These are phyloP conservation scores for Drosophila formosana DNA, from an alignment of 2,888 invertebrate genomes.

Conservation along the genomic window DNA sequence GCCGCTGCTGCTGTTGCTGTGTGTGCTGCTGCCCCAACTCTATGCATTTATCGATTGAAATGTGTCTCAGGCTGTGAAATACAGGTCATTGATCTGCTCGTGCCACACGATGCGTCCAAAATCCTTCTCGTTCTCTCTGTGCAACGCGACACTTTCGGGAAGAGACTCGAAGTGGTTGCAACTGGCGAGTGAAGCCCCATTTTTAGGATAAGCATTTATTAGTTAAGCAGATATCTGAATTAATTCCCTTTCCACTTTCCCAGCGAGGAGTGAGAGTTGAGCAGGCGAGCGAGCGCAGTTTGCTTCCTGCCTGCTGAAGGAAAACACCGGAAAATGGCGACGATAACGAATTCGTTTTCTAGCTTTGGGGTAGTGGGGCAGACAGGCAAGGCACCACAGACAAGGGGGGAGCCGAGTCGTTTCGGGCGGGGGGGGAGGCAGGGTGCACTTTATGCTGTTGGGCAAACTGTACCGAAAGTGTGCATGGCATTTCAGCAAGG, in stretches of 20 bases:
- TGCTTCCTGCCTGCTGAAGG: constrained; percentile 27
- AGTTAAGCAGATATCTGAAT: background rate
- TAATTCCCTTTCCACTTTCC: constrained; percentile 10
- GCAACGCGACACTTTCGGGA: constrained; percentile 9
- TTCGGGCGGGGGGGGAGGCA: background rate
- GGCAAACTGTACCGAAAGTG: constrained; percentile 81
- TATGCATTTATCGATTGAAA: constrained; percentile 85
- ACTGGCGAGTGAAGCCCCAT: background rate
- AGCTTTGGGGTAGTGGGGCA: constrained; percentile 71
- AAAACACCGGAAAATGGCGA: constrained; percentile 43
- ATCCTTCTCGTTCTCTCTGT: constrained; percentile 6
- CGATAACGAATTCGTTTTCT: constrained; percentile 54
- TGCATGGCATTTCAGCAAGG: constrained; percentile 51
- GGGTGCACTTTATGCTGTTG: constrained; percentile 22
- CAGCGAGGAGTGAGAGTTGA: constrained; percentile 19
- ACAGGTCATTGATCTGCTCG: constrained; percentile 85
- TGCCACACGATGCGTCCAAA: constrained; percentile 55
- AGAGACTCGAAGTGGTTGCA: constrained; percentile 15
- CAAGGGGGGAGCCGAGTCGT: background rate
- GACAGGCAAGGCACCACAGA: constrained; percentile 4
- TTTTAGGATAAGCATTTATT: background rate
- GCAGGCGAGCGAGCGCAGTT: background rate
- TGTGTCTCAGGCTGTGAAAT: constrained; percentile 85
- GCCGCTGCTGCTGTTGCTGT: constrained; percentile 7
- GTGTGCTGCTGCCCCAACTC: constrained; percentile 77